phyloP scores from a whole-genome alignment of 1,140 invertebrate genomes.

The Paralvinella palmiformis region DNA sequence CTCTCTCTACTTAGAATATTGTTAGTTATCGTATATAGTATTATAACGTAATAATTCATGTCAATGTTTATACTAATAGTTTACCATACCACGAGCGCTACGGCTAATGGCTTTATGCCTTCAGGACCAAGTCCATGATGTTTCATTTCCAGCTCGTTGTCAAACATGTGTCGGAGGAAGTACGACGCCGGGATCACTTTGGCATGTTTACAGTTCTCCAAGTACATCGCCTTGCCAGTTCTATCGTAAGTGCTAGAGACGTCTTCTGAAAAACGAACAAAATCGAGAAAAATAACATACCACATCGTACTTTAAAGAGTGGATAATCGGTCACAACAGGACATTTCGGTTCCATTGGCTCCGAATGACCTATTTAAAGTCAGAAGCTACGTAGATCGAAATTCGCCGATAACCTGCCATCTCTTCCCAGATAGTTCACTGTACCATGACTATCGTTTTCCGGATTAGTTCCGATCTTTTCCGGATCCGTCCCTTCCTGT shows the following conservation, averaged over 20 bases:
- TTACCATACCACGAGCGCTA: conserved; percentile 41
- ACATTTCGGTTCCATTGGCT: background rate
- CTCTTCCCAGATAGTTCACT: too few relatives aligned
- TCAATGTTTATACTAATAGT: too few relatives aligned
- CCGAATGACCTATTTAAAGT: background rate
- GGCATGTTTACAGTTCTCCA: conserved; percentile 41
- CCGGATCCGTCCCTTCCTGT: too few relatives aligned
- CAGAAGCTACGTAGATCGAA: background rate
- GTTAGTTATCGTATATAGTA: too few relatives aligned
- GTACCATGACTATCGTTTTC: too few relatives aligned
- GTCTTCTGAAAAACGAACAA: conserved; percentile 24
- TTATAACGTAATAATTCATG: too few relatives aligned
- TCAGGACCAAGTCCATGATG: conserved; percentile 46
- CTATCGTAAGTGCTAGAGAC: conserved; percentile 36
- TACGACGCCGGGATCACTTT: conserved; percentile 47
- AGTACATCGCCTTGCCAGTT: conserved; percentile 40
- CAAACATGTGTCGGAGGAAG: conserved; percentile 47
- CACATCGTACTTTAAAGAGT: background rate
- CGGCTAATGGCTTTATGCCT: conserved; percentile 43
- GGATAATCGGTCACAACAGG: background rate
- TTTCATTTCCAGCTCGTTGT: conserved; percentile 37
- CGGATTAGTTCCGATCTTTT: too few relatives aligned
- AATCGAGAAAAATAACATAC: background rate
- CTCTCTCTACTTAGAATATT: too few relatives aligned
- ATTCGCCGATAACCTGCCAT: background rate